Percentiles rank a stretch among this genome's conserved stretches.
Conservation (phyloP, 2,797 vertebrate species). For the Neosilurus mollespiculum region DNA sequence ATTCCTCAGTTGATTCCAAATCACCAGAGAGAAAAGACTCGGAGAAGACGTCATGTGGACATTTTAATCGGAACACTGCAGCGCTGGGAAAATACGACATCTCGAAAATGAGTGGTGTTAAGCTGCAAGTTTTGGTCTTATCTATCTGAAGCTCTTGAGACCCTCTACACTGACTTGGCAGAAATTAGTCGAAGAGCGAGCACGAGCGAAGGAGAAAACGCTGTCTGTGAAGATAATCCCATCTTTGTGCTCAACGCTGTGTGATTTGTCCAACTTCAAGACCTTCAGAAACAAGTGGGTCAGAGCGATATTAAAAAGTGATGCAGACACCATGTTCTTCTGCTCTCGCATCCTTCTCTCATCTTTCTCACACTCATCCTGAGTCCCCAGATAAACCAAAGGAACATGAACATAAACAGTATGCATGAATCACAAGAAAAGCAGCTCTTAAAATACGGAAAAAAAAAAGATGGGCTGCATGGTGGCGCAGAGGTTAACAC, state of each 20-base stretch:
- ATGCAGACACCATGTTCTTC: slow-evolving; percentile 52
- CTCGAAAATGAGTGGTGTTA: not conserved
- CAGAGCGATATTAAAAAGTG: slow-evolving; percentile 71
- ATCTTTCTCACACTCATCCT: slow-evolving; percentile 2
- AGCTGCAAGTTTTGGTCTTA: not conserved
- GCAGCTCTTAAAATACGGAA: not conserved
- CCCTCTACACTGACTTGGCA: slow-evolving; percentile 14
- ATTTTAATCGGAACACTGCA: not conserved
- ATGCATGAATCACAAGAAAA: not conserved
- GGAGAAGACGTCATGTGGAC: not conserved
- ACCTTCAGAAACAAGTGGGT: slow-evolving; percentile 70
- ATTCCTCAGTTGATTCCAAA: not conserved
- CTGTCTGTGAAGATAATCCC: slow-evolving; percentile 62
- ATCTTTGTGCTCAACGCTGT: slow-evolving; percentile 46
- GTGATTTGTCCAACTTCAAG: slow-evolving; percentile 43
- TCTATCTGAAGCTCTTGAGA: slow-evolving; percentile 13
- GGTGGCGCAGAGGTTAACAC: too few relatives aligned
- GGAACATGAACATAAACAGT: not conserved
- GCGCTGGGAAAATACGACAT: not conserved
- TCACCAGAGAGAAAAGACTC: not conserved
- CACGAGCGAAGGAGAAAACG: slow-evolving; percentile 42
- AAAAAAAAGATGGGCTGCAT: not conserved
- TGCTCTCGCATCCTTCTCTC: slow-evolving; percentile 33
- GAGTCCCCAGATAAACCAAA: slow-evolving; percentile 1
- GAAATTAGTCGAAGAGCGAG: slow-evolving; percentile 50